Conservation (phyloP, 2,888 invertebrate genomes). For the Orthosia gothica region DNA sequence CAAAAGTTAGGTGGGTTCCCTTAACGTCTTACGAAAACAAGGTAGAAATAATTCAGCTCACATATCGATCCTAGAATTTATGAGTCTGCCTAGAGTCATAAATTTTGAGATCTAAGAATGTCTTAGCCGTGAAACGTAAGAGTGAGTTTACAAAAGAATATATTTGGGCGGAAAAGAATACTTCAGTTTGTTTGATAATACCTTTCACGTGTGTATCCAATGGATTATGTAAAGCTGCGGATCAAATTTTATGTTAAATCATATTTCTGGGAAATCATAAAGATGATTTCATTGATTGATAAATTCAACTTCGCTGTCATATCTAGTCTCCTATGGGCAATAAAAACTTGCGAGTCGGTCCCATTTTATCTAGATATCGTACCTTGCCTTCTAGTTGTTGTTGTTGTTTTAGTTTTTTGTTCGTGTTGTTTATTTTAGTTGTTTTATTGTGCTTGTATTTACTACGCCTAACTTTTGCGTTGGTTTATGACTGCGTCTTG, state of each 20-base stretch:
- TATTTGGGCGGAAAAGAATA: slow-evolving; percentile 9
- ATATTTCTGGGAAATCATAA: not conserved
- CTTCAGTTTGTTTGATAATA: slow-evolving; percentile 16
- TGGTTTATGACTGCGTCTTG: too few relatives aligned
- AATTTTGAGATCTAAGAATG: slow-evolving; percentile 53
- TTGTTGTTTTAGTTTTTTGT: too few relatives aligned
- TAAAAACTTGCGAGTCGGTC: too few relatives aligned
- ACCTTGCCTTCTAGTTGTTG: too few relatives aligned
- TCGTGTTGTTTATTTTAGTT: too few relatives aligned
- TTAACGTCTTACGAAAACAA: slow-evolving; percentile 21
- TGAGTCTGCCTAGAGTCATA: slow-evolving; percentile 49
- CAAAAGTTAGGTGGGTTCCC: not conserved
- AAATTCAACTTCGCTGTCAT: not conserved
- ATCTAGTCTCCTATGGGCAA: too few relatives aligned
- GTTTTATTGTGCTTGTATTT: too few relatives aligned
- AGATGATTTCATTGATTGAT: not conserved
- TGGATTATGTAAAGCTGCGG: not conserved
- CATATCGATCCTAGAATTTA: slow-evolving; percentile 52
- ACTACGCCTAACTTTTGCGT: too few relatives aligned
- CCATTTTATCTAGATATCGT: not conserved
- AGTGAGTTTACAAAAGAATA: slow-evolving; percentile 42
- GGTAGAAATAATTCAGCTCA: slow-evolving; percentile 30
- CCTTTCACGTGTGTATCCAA: not conserved
- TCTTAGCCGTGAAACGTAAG: slow-evolving; percentile 18
- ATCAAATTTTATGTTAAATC: not conserved